Conservation (phyloP, 2,113 vertebrate species). For the Corydoras sp. region DNA sequence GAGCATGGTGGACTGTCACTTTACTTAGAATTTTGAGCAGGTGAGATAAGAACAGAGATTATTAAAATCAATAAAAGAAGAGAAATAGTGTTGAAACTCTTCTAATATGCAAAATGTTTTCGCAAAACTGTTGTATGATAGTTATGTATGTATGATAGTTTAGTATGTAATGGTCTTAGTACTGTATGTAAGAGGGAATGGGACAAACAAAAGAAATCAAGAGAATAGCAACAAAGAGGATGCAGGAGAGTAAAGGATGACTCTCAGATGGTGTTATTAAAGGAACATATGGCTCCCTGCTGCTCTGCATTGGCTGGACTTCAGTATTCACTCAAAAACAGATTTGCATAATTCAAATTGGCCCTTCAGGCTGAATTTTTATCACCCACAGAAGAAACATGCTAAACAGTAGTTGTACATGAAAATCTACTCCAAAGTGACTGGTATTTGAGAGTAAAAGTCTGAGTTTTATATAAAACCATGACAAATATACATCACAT, state of each 20-base stretch:
- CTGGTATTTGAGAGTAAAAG: too few relatives aligned
- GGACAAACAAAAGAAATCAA: slow-evolving; percentile 6
- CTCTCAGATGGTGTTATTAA: background rate
- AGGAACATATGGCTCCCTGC: slow-evolving; percentile 21
- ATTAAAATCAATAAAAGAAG: too few relatives aligned
- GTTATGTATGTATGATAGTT: too few relatives aligned
- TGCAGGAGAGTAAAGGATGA: background rate
- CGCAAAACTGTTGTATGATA: background rate
- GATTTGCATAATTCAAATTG: slow-evolving; percentile 36
- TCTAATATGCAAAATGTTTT: background rate
- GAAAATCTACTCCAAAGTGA: too few relatives aligned
- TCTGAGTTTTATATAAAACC: too few relatives aligned
- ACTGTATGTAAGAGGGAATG: background rate
- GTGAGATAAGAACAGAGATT: too few relatives aligned
- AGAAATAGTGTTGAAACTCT: too few relatives aligned
- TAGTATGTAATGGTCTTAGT: background rate
- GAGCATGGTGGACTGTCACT: too few relatives aligned
- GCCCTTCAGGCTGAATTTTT: slow-evolving; percentile 27
- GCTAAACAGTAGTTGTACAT: slow-evolving; percentile 11
- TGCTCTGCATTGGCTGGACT: slow-evolving; percentile 17
- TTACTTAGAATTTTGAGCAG: too few relatives aligned
- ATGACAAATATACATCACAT: too few relatives aligned
- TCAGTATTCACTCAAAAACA: slow-evolving; percentile 29
- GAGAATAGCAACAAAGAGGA: background rate
- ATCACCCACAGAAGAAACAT: slow-evolving; percentile 9